These are phyloP conservation scores for Esox niger DNA, from an alignment of 2,113 vertebrate species.

Conservation along the genomic window DNA sequence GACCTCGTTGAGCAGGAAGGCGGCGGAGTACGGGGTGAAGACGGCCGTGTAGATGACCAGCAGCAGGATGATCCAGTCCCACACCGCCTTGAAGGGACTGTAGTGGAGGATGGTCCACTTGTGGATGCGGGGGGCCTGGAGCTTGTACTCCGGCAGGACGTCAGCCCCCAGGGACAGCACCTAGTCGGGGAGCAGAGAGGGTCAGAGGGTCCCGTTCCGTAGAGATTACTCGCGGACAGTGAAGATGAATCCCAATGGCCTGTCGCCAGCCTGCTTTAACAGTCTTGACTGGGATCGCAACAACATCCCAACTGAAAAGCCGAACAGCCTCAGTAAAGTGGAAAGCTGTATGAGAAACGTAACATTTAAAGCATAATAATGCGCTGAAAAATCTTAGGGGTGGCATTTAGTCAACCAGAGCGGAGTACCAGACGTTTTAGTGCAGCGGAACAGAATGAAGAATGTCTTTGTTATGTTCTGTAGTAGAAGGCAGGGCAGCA, in stretches of 20 bases:
- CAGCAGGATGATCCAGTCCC: constrained; percentile 98
- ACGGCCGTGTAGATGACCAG: constrained; percentile 97
- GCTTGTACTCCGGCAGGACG: constrained; percentile 94
- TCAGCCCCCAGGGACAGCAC: constrained; percentile 94
- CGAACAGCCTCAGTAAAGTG: neutral
- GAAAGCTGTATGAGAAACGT: neutral
- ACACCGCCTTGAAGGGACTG: constrained; percentile 97
- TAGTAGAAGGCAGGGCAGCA: no score
- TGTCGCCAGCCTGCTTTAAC: no score
- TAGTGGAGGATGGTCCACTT: constrained; percentile 97
- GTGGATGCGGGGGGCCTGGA: constrained; percentile 93
- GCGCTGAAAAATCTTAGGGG: no score
- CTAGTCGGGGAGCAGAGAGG: constrained; percentile 54
- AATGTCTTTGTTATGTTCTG: no score
- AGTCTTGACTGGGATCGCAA: no score
- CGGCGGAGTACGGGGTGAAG: constrained; percentile 95
- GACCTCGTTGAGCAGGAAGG: constrained; percentile 93
- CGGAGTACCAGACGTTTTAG: no score
- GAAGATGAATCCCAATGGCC: no score
- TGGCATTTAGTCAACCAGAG: no score
- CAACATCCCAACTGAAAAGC: neutral
- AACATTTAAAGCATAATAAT: neutral
- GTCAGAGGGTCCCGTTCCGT: no score
- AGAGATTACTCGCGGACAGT: no score
- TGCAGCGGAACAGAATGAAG: no score